phyloP scores from a whole-genome alignment of 2,797 vertebrate genomes.

The Labroides dimidiatus region DNA sequence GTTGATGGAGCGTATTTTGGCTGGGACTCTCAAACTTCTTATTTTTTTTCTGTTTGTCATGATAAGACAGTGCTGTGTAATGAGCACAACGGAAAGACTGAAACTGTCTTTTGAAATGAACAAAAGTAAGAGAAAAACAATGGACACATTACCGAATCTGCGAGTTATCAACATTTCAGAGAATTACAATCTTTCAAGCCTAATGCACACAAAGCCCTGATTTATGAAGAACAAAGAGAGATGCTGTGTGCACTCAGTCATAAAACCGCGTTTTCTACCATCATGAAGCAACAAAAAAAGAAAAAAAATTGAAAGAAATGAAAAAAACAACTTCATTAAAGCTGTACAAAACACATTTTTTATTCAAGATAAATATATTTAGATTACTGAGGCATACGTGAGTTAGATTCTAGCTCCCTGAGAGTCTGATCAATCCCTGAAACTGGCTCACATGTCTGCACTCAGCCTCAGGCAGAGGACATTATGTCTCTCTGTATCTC shows the following conservation, averaged over 20 bases:
- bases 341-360: background rate
- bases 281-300: background rate
- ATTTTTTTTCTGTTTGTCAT: too few relatives aligned
- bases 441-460: conserved; percentile 28
- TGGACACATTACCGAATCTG: background rate
- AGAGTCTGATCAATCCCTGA: conserved; percentile 4
- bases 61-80: too few relatives aligned
- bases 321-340: background rate
- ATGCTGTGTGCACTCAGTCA: background rate
- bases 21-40: too few relatives aligned
- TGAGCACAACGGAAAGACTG: too few relatives aligned
- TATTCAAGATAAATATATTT: background rate
- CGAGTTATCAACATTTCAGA: background rate
- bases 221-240: background rate
- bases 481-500: conserved; percentile 28
- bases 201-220: background rate
- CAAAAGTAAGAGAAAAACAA: background rate
- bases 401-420: conserved; percentile 2
- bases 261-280: background rate
- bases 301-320: background rate
- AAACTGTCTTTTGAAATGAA: background rate
- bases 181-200: background rate
- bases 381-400: background rate
- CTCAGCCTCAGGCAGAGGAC: conserved; percentile 45
- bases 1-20: too few relatives aligned